Conservation (phyloP, 2,888 invertebrate genomes). For the Oscheius sp. region DNA sequence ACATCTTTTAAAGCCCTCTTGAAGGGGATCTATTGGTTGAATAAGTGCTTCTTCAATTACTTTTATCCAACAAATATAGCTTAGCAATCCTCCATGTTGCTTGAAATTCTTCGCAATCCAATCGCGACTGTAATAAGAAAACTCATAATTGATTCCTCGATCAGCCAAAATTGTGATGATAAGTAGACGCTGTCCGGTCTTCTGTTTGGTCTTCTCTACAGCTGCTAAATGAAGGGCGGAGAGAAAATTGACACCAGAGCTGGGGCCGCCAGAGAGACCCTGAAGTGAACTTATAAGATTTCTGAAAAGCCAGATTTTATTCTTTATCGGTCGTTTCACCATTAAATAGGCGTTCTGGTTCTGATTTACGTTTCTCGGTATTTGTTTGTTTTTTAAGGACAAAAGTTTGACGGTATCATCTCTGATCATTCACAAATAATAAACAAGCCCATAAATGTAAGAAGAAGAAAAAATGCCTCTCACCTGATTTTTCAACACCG, state of each 20-base stretch:
- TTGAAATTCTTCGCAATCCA: constrained; percentile 54
- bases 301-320: no score
- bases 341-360: constrained; percentile 9
- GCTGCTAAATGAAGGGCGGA: constrained; percentile 54
- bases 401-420: no score
- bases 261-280: constrained; percentile 50
- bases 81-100: constrained; percentile 52
- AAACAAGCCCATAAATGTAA: no score
- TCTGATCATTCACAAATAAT: no score
- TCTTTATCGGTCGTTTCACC: no score
- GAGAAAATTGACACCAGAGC: constrained; percentile 59
- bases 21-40: constrained; percentile 42
- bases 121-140: constrained; percentile 48
- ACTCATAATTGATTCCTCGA: constrained; percentile 43
- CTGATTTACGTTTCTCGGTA: neutral
- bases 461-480: no score
- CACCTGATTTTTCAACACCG: constrained; percentile 37
- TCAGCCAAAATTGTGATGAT: constrained; percentile 55
- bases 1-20: neutral
- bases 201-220: constrained; percentile 9
- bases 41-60: constrained; percentile 36
- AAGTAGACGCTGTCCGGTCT: neutral
- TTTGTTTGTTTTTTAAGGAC: no score
- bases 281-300: no score
- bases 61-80: constrained; percentile 54